phyloP scores from a whole-genome alignment of 2,797 vertebrate genomes.

The Acrossocheilus wenchowensis region DNA sequence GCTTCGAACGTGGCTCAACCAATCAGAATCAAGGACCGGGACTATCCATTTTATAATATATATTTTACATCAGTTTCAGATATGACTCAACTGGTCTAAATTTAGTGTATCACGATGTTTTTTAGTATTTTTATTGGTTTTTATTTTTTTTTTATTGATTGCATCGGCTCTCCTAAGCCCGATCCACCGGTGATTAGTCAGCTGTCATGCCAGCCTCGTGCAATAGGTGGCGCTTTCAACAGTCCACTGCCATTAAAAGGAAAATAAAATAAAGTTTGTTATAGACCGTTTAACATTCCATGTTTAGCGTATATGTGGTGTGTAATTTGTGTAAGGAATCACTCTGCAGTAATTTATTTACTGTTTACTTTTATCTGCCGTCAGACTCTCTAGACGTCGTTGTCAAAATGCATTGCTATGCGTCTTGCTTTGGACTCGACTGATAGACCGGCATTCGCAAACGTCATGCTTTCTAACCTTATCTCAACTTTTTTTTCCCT shows the following conservation, averaged over 20 bases:
- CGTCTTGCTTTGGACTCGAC: background rate
- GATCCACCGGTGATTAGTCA: background rate
- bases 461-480: background rate
- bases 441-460: background rate
- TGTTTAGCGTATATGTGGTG: background rate
- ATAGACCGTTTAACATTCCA: background rate
- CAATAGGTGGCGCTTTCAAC: background rate
- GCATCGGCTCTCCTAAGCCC: too few species aligned
- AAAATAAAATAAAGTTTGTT: background rate
- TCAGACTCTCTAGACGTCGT: background rate
- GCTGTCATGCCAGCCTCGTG: background rate
- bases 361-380: background rate
- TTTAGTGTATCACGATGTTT: background rate
- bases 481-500: background rate
- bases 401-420: background rate
- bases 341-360: background rate
- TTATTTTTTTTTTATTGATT: too few species aligned
- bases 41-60: too few species aligned
- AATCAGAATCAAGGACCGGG: too few species aligned
- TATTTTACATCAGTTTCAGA: background rate
- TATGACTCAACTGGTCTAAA: background rate
- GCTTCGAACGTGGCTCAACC: too few species aligned
- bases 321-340: background rate
- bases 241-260: background rate
- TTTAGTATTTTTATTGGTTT: background rate